Evolutionary conservation across 2,888 invertebrate species (phyloP).

Genomic region (Aquatica leii): DNA sequence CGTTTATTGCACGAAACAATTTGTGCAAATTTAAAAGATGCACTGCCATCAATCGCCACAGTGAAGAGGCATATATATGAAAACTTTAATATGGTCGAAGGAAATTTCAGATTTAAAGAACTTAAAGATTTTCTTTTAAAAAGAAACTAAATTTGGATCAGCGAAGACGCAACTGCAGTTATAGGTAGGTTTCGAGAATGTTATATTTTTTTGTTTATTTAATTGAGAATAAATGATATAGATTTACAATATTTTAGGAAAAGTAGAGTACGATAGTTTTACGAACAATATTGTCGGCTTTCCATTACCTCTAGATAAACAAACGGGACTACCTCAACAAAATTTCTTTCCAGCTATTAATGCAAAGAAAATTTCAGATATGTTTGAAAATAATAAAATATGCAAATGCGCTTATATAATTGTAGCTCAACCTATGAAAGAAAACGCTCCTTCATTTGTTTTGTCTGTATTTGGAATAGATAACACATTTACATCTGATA

Average conservation of each 20-base stretch:
- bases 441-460: conserved; percentile 12
- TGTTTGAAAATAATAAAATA: background rate
- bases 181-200: too few relatives aligned
- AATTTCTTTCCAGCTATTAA: background rate
- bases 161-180: too few relatives aligned
- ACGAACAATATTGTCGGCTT: background rate
- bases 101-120: too few relatives aligned
- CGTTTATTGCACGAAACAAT: conserved; percentile 16
- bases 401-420: conserved; percentile 6
- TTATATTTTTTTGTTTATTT: too few relatives aligned
- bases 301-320: background rate
- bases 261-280: background rate
- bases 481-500: conserved; percentile 13
- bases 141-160: too few relatives aligned
- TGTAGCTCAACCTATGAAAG: background rate
- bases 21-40: conserved; percentile 6
- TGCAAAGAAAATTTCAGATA: background rate
- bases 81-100: background rate
- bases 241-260: too few relatives aligned
- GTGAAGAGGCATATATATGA: background rate
- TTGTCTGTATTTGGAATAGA: conserved; percentile 11
- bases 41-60: conserved; percentile 2
- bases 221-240: too few relatives aligned
- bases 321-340: background rate
- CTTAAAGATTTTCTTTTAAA: too few relatives aligned